Evolutionary conservation across 2,113 vertebrate species (phyloP), one percentile per base, ranked within the genome.

Genomic region (Myocastor coypus): DNA sequence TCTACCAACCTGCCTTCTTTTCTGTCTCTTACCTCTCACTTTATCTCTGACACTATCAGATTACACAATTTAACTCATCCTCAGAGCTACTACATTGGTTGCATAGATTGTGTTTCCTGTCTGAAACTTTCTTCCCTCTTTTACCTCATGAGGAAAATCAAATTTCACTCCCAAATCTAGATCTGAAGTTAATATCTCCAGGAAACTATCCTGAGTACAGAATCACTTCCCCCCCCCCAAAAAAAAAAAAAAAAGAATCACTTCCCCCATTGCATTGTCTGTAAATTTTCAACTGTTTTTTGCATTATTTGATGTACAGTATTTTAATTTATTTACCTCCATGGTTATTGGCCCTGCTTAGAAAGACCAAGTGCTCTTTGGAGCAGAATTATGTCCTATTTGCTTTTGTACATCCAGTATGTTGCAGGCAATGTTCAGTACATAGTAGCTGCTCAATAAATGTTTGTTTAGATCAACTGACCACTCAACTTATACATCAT

Each of bases 381-480:
- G 64, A 37, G 55, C 30, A 87, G 63, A 87, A 57, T 71, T 71
- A 30, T 81, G 22, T 88, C 24, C 16, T 78, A 34, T 69, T 93
- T 10, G 46, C 40, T 16, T 87, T 46, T 87, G n/a, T 91, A n/a
- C 71, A 42, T 75, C 75, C 19, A 84, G 5, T 83, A n/a, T 80
- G 11, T 66, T 17, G n/a, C 71, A 55, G 69, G 2, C 40, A 94
- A 55, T 82, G 57, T 66, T 68, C 71, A 42, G 17, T 28, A 68
- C 22, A 42, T 30, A 69, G 63, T 40, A 84, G 32, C 50, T 93
- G 75, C 37, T 95, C 32, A 73, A 46, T 83, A 75, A 77, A 50
- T 88, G 42, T 59, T 82, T 68, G n/a, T 89, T 92, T 55, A 83
- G 57, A 22, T 61, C n/a, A 59, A 46, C 11, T 96, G 78, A 88